These are phyloP conservation scores for Nymphalis c-album DNA, from an alignment of 2,888 invertebrate species.

Conservation along the genomic window DNA sequence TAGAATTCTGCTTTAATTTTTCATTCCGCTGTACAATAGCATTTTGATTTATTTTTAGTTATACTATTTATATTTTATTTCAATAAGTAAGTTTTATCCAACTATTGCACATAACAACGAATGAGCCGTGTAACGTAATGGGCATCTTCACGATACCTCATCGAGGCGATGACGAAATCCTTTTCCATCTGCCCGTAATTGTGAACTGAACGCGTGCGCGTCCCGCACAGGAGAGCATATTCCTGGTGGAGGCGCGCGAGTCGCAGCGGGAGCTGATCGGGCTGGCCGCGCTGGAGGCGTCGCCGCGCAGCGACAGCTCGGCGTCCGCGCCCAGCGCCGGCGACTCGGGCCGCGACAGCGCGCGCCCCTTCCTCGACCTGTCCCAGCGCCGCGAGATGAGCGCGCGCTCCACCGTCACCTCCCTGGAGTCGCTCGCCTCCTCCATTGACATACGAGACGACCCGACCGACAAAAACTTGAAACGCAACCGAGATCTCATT, in stretches of 20 bases:
- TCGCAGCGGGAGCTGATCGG: conserved; percentile 84
- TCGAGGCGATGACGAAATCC: neutral
- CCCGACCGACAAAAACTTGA: conserved; percentile 48
- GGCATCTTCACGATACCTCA: no score
- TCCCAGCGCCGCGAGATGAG: conserved; percentile 50
- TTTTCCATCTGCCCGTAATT: no score
- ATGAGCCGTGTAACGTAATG: no score
- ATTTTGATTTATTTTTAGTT: neutral
- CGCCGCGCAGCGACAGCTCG: conserved; percentile 42
- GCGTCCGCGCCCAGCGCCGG: conserved; percentile 38
- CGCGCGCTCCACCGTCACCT: conserved; percentile 77
- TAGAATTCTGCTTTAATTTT: neutral
- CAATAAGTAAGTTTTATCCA: neutral
- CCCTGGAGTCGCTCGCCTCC: conserved; percentile 79
- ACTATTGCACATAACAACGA: neutral
- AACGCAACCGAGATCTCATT: conserved; percentile 58
- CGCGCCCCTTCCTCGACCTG: conserved; percentile 58
- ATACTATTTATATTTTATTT: neutral
- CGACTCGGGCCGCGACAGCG: conserved; percentile 33
- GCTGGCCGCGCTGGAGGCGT: conserved; percentile 55
- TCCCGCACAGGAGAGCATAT: conserved; percentile 87
- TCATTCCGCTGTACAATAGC: neutral
- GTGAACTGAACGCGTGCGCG: neutral
- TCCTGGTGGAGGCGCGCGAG: conserved; percentile 89
- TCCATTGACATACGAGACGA: conserved; percentile 59